Conservation (phyloP, 1,140 invertebrate genomes). For the Archivesica marissinica region DNA sequence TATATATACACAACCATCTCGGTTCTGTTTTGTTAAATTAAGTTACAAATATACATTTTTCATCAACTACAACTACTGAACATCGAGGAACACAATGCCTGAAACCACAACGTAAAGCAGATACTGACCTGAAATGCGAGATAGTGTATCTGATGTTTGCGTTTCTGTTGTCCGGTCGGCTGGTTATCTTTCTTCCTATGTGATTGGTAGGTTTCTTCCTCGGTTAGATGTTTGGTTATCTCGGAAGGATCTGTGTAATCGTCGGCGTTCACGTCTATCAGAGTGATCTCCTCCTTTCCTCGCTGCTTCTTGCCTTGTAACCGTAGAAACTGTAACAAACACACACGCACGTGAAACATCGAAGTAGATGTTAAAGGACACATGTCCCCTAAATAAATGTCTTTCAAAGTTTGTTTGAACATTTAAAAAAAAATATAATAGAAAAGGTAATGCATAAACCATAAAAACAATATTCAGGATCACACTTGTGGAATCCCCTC, state of each 20-base stretch:
- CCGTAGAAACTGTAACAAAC: constrained; percentile 80
- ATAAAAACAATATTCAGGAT: no score
- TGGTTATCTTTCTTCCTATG: constrained; percentile 86
- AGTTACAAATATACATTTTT: no score
- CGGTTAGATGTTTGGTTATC: constrained; percentile 91
- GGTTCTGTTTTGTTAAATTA: no score
- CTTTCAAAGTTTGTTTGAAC: background rate
- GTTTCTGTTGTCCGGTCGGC: constrained; percentile 89
- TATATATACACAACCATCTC: no score
- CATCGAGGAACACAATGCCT: no score
- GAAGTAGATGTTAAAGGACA: background rate
- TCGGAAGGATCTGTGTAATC: constrained; percentile 92
- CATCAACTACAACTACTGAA: no score
- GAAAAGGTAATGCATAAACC: no score
- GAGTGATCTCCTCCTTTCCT: constrained; percentile 85
- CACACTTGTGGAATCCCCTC: no score
- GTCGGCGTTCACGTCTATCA: constrained; percentile 93
- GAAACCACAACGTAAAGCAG: no score
- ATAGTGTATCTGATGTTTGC: constrained; percentile 98
- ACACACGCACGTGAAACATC: background rate
- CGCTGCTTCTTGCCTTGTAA: constrained; percentile 84
- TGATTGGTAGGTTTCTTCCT: constrained; percentile 87
- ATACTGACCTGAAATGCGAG: constrained; percentile 92
- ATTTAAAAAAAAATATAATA: background rate
- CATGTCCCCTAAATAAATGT: background rate